Evolutionary conservation across 1,140 invertebrate species (phyloP).

Genomic region (Drosophila carrolli): DNA sequence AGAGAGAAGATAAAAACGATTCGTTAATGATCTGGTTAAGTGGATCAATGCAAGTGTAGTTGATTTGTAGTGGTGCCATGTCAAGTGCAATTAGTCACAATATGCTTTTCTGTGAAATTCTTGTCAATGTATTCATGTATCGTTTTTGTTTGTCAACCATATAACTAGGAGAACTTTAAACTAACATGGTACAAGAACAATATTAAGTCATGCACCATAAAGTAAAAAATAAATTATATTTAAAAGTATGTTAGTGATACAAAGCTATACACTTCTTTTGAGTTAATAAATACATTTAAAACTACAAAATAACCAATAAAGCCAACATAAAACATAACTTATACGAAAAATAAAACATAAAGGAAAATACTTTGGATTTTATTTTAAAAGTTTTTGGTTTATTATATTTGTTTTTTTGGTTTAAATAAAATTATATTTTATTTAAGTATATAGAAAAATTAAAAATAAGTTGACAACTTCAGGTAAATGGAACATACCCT

Average conservation of each 20-base stretch:
- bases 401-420: slow-evolving; percentile 47
- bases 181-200: not conserved
- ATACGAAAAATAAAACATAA: slow-evolving; percentile 20
- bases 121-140: not conserved
- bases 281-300: not conserved
- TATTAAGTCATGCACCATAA: not conserved
- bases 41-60: slow-evolving; percentile 12
- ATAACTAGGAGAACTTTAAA: not conserved
- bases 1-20: slow-evolving; percentile 79
- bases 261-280: too few species aligned
- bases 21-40: slow-evolving; percentile 68
- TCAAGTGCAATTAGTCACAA: slow-evolving; percentile 18
- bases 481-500: slow-evolving; percentile 39
- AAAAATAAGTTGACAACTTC: slow-evolving; percentile 37
- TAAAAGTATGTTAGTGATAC: not conserved
- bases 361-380: slow-evolving; percentile 43
- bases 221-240: not conserved
- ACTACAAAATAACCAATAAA: slow-evolving; percentile 40
- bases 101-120: not conserved
- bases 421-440: slow-evolving; percentile 79
- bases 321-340: slow-evolving; percentile 14
- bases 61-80: not conserved
- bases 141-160: not conserved
- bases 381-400: slow-evolving; percentile 68
- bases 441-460: slow-evolving; percentile 66